phyloP scores from a whole-genome alignment of 2,113 vertebrate species.

The Epinephelus cyanopodus region DNA sequence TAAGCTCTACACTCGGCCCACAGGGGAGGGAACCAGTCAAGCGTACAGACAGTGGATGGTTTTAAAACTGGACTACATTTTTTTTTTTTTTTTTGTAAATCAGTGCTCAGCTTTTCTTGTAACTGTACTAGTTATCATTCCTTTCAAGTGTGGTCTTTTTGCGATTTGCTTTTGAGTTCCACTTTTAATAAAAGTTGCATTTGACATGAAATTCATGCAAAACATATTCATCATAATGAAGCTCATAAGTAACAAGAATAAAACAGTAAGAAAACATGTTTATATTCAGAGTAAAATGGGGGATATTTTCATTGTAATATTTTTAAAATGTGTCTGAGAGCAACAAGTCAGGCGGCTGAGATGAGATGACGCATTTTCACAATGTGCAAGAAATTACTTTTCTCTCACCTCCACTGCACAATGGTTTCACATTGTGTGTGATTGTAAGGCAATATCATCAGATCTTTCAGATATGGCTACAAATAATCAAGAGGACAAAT shows the following conservation, averaged over 20 bases:
- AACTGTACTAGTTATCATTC: background rate
- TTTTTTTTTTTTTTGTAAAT: background rate
- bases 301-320: constrained; percentile 25
- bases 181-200: background rate
- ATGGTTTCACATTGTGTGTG: constrained; percentile 28
- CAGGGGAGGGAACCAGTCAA: background rate
- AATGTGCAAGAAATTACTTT: constrained; percentile 49
- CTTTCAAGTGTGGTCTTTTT: background rate
- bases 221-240: constrained; percentile 11
- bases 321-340: constrained; percentile 30
- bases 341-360: constrained; percentile 1
- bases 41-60: background rate
- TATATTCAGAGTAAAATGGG: constrained; percentile 19
- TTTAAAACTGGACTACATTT: background rate
- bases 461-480: constrained; percentile 46
- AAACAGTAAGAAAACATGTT: constrained; percentile 18
- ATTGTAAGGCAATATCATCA: constrained; percentile 44
- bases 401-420: constrained; percentile 8
- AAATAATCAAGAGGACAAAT: constrained; percentile 64
- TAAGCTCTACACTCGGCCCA: background rate
- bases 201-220: background rate
- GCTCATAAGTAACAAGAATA: background rate
- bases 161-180: background rate
- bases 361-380: constrained; percentile 41
- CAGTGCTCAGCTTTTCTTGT: background rate